These are phyloP conservation scores for Rhagonycha fulva DNA, from an alignment of 2,888 invertebrate genomes.

Conservation along the genomic window DNA sequence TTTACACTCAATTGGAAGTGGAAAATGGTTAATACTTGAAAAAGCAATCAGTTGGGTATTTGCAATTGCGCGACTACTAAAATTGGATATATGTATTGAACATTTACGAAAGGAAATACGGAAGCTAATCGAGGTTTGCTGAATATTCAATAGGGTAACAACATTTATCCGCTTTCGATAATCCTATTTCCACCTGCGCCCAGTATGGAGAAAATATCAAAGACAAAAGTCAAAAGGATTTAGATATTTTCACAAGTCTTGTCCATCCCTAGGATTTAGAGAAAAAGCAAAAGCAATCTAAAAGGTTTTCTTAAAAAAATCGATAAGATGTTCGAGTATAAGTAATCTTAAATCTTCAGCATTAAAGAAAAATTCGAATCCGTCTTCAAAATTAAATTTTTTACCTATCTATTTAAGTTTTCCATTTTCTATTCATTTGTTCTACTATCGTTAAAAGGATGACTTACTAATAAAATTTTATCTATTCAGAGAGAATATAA, in stretches of 20 bases:
- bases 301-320: background rate
- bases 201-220: constrained; percentile 10
- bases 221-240: constrained; percentile 6
- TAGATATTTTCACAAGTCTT: constrained; percentile 6
- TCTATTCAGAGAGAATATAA: constrained; percentile 17
- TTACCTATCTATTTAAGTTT: background rate
- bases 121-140: constrained; percentile 12
- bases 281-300: background rate
- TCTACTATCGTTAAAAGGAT: constrained; percentile 4
- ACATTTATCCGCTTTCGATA: constrained; percentile 17
- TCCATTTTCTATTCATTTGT: constrained; percentile 10
- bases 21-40: constrained; percentile 1
- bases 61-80: background rate
- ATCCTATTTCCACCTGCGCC: constrained; percentile 21
- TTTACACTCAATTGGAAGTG: background rate
- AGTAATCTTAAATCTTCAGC: constrained; percentile 14
- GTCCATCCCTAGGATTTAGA: background rate
- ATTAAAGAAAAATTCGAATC: background rate
- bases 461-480: constrained; percentile 24
- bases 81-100: constrained; percentile 9
- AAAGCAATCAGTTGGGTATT: constrained; percentile 2
- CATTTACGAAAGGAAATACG: constrained; percentile 3
- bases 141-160: constrained; percentile 21
- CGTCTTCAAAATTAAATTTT: background rate
- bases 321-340: background rate